A percentile compares a stretch with the other conserved stretches of the same genome.
These are phyloP conservation scores for Lampris incognitus DNA, from an alignment of 2,113 vertebrate species.

Conservation along the genomic window DNA sequence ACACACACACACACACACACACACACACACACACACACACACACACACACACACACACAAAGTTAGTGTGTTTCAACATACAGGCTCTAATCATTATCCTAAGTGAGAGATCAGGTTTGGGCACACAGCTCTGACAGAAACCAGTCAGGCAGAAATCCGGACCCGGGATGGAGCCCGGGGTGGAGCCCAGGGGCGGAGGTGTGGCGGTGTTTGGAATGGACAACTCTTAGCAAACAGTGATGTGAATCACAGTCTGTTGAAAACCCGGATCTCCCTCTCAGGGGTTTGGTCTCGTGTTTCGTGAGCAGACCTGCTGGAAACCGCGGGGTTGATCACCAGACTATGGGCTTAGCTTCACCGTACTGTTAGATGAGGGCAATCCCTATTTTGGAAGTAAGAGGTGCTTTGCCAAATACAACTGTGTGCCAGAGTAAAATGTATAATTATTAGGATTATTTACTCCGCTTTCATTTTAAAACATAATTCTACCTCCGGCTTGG, in stretches of 20 bases:
- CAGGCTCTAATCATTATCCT: conserved; percentile 40
- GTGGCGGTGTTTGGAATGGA: conserved; percentile 27
- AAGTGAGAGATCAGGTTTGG: conserved; percentile 44
- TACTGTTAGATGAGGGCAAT: background rate
- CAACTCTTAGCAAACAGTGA: conserved; percentile 39
- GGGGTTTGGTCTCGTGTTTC: conserved; percentile 27
- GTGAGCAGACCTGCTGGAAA: conserved; percentile 38
- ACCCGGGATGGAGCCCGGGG: too few relatives aligned
- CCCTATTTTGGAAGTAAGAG: too few relatives aligned
- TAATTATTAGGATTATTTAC: too few relatives aligned
- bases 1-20: background rate
- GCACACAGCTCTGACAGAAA: conserved; percentile 52
- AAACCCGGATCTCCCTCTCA: background rate
- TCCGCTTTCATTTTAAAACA: too few relatives aligned
- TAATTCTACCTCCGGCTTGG: too few relatives aligned
- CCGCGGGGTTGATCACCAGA: conserved; percentile 18
- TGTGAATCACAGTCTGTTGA: conserved; percentile 25
- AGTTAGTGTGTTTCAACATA: background rate
- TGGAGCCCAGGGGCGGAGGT: conserved; percentile 55
- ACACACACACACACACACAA: background rate
- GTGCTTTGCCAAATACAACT: too few relatives aligned
- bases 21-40: background rate
- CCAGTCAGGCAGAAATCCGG: conserved; percentile 56
- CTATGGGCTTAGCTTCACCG: background rate
- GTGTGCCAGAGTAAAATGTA: too few relatives aligned